Evolutionary conservation across 2,113 vertebrate genomes (phyloP), one percentile per base, ranked within the genome.

Genomic region (Corydoras maculifer): DNA sequence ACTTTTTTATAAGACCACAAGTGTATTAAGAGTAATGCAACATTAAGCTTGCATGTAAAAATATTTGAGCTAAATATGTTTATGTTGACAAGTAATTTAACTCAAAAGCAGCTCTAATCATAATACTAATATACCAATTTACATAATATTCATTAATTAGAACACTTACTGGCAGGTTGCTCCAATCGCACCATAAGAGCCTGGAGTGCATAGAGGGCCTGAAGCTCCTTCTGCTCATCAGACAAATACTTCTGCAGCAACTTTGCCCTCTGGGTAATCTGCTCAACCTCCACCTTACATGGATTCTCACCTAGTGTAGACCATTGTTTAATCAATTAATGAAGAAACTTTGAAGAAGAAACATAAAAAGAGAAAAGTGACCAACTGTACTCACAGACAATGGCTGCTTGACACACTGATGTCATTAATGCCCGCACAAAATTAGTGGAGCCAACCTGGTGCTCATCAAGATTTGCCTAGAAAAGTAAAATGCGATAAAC

Each of bases 161-260:
- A 25, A 25, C 18, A 88, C 96, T 94, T 87, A 99, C 96, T 94
- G 58, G 96, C 90, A 57, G 96, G 96, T 82, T 99, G 96, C 77
- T 99, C 96, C 91, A 98, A 87, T 81, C 93, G 92, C 80, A 96
- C 93, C 90, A 98, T 94, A 72, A 99, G 92, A 70, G 93, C 93
- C 83, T 99, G 96, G 57, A 98, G 87, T 66, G 96, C 95, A 0
- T 97, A 99, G 60, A 99, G 94, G 0, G 95, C 96, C 86, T 99
- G 95, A 49, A 99, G 91, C 87, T 97, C 95, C 75, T 94, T 97
- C 79, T 92, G 87, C 76, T 96, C 95, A 0, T 97, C 94, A 64
- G 85, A 84, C 63, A 98, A 81, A 81, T 95, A 99, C 73, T 91
- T 93, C 86, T 94, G 92, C 69, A 99, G 91, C 80, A 99, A 87